A percentile compares a stretch with the other conserved stretches of the same genome.
phyloP scores from a whole-genome alignment of 2,797 vertebrate species.

The Protosalanx chinensis region DNA sequence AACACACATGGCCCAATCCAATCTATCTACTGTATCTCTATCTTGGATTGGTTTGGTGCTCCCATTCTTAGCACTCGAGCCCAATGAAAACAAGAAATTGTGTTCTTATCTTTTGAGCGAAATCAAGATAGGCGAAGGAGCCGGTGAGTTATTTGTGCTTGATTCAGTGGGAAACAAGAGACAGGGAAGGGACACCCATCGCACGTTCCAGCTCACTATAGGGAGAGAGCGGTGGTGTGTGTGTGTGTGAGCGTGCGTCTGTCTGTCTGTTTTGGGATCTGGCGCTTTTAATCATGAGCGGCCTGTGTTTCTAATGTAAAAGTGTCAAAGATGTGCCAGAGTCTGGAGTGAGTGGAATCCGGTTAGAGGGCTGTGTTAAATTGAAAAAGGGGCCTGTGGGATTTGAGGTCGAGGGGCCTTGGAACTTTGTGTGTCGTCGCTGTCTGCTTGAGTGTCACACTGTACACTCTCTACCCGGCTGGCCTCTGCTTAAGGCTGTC shows the following conservation, averaged over 20 bases:
- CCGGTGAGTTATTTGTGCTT: constrained; percentile 71
- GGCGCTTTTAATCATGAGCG: constrained; percentile 64
- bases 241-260: not conserved
- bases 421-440: constrained; percentile 42
- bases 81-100: constrained; percentile 76
- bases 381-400: constrained; percentile 71
- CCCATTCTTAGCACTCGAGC: constrained; percentile 67
- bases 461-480: constrained; percentile 40
- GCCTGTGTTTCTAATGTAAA: constrained; percentile 67
- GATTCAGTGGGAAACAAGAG: constrained; percentile 58
- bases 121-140: constrained; percentile 69
- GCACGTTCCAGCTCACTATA: constrained; percentile 57
- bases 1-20: constrained; percentile 65
- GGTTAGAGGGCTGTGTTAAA: constrained; percentile 68
- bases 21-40: constrained; percentile 73
- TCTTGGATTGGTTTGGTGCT: constrained; percentile 63
- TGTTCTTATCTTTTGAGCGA: constrained; percentile 70
- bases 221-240: constrained; percentile 5
- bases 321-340: constrained; percentile 68
- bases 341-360: constrained; percentile 58
- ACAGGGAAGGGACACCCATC: constrained; percentile 68
- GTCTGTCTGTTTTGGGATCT: not conserved
- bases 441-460: constrained; percentile 66
- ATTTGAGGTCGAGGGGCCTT: constrained; percentile 61
- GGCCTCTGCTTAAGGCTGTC: constrained; percentile 28